phyloP scores from a whole-genome alignment of 2,797 vertebrate species.

The Xenops minutus region DNA sequence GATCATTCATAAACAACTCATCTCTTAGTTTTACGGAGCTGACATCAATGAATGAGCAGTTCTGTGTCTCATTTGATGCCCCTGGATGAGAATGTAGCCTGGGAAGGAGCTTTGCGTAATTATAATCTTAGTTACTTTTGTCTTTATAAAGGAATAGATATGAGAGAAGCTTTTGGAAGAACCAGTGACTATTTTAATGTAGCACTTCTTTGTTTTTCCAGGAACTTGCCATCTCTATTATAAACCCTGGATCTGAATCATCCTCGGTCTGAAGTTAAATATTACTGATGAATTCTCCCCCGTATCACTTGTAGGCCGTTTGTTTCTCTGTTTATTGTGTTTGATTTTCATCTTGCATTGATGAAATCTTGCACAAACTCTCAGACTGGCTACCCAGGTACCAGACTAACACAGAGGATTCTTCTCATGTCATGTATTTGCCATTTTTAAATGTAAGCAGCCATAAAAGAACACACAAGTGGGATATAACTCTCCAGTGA shows the following conservation, averaged over 20 bases:
- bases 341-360: not conserved
- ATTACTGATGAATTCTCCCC: not conserved
- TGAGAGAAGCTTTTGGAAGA: not conserved
- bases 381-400: not conserved
- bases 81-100: not conserved
- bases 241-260: not conserved
- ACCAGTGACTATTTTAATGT: not conserved
- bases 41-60: not conserved
- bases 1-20: not conserved
- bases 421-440: not conserved
- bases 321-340: not conserved
- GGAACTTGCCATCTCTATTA: not conserved
- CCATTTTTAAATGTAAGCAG: not conserved
- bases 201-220: not conserved
- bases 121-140: not conserved
- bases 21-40: not conserved
- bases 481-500: not conserved
- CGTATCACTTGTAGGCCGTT: not conserved
- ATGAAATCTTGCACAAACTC: not conserved
- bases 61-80: not conserved
- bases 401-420: not conserved
- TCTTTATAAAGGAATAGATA: not conserved
- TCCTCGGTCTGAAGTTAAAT: not conserved
- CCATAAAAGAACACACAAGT: not conserved
- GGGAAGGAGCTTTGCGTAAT: not conserved